Evolutionary conservation across 2,888 invertebrate genomes (phyloP).

Genomic region (Arrhopalites spinosus): DNA sequence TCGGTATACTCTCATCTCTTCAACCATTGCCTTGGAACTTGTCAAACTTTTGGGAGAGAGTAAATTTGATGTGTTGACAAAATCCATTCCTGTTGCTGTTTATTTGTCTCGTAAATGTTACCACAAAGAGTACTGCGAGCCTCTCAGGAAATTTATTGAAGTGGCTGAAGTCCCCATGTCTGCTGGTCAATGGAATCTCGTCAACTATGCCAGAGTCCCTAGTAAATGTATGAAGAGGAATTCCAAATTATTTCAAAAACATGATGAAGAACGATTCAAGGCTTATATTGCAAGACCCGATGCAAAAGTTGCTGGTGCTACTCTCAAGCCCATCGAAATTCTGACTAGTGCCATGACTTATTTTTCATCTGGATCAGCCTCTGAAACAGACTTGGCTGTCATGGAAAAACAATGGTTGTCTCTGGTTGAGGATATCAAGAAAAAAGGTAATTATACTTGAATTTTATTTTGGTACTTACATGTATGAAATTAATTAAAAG

Average conservation of each 20-base stretch:
- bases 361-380: neutral
- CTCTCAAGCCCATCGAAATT: slow-evolving; percentile 47
- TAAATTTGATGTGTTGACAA: slow-evolving; percentile 24
- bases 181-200: slow-evolving; percentile 35
- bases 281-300: slow-evolving; percentile 34
- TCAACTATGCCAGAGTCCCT: slow-evolving; percentile 46
- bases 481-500: too few relatives aligned
- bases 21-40: slow-evolving; percentile 41
- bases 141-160: slow-evolving; percentile 35
- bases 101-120: slow-evolving; percentile 41
- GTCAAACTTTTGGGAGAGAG: slow-evolving; percentile 9
- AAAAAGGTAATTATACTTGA: slow-evolving; percentile 36
- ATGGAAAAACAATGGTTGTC: slow-evolving; percentile 47
- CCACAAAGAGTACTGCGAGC: slow-evolving; percentile 42
- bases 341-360: slow-evolving; percentile 32
- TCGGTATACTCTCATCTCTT: slow-evolving; percentile 40
- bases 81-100: slow-evolving; percentile 36
- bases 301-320: slow-evolving; percentile 47
- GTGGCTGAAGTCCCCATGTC: slow-evolving; percentile 45
- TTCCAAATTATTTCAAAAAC: slow-evolving; percentile 36
- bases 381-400: neutral
- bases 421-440: slow-evolving; percentile 41
- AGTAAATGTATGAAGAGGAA: slow-evolving; percentile 45
- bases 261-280: slow-evolving; percentile 41
- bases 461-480: slow-evolving; percentile 5